Evolutionary conservation across 2,888 invertebrate genomes (phyloP), one percentile per base, ranked within the genome.

Genomic region (Tridacna crocea): DNA sequence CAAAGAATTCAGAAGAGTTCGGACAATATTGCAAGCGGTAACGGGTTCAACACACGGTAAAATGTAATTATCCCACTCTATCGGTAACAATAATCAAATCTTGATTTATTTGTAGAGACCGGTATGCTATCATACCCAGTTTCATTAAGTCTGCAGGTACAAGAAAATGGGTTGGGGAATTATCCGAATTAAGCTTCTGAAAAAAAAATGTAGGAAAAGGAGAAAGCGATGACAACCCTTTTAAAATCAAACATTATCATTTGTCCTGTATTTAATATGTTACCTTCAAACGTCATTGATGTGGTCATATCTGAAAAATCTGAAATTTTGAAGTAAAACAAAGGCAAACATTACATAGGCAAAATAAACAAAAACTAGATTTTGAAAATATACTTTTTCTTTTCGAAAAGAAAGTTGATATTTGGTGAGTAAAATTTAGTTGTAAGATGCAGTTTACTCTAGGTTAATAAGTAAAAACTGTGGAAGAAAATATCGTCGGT

Each of bases 31-130:
- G 36, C 3, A 36, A 36, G 36, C 3, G 36, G 36, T 36, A 36
- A 36, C 36, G 36, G 47, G 70, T 70, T 70, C 19, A 70, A 48
- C 26, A 70, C 70, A 70, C 70, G 70, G 48, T 24, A 70, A 47
- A 70, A 70, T 70, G 70, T 26, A 47, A 70, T 70, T 70, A 70
- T 51, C 70, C 15, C 51, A 15, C 70, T 24, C 51, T 70, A 70
- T 70, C 70, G 70, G 11, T 17, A 3, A 70, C 70, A 70, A 70
- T 70, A 47, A 70, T 70, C 70, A 47, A n/a, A 19, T 22, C 22
- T n/a, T 51, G 70, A 70, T 70, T 70, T 70, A 70, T n/a, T 70
- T 70, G 46, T n/a, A 2, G 46, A 36, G 36, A 36, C 36, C 36
- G 8, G 36, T 19, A 61, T 61, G 61, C 12, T 61, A 61, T 3